Evolutionary conservation across 1,140 invertebrate genomes (phyloP), one percentile per base, ranked within the genome.

Genomic region (Drosophila truncata): DNA sequence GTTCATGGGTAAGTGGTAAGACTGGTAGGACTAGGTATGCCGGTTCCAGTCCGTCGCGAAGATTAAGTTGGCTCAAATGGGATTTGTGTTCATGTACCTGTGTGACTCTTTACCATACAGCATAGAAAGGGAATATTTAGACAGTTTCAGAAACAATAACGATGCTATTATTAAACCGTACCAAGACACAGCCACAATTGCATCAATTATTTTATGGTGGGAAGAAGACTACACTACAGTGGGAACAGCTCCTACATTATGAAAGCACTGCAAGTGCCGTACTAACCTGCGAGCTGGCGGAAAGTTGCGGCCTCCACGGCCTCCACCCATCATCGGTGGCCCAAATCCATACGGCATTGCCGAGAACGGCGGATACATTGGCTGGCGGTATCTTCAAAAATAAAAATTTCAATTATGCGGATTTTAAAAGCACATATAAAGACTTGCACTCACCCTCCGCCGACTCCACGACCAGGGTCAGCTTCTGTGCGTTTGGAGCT

Each of bases 401-500:
- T 31, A 8, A 46, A 23, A 3, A 10, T 44, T 39, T 6, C 0
- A 20, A 16, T 39, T 18, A 27, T 39, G 27, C 3, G 5, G 29
- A 10, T 9, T 18, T 6, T 11, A 3, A 4, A n/a, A 49, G 1
- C 2, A 11, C 1, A 14, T 55, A 80, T 75, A 46, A 6, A 18
- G 4, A n/a, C n/a, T 10, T 63, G 3, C 55, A 90, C 92, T 93
- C 69, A 95, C 94, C 93, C 92, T 78, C 93, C 93, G 58, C 93
- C 93, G 57, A 93, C 91, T 18, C 93, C 93, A 3, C 94, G 92
- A 2, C 41, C 66, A 47, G 94, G 79, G 47, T 94, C 94, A 20
- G 93, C 90, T 31, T 94, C 92, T 72, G 93, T 93, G 11, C 92
- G 91, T 41, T 87, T 91, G 58, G 74, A 83, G 74, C 95, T 96